Evolutionary conservation across 2,888 invertebrate genomes (phyloP).

Genomic region (Andrena marginata): DNA sequence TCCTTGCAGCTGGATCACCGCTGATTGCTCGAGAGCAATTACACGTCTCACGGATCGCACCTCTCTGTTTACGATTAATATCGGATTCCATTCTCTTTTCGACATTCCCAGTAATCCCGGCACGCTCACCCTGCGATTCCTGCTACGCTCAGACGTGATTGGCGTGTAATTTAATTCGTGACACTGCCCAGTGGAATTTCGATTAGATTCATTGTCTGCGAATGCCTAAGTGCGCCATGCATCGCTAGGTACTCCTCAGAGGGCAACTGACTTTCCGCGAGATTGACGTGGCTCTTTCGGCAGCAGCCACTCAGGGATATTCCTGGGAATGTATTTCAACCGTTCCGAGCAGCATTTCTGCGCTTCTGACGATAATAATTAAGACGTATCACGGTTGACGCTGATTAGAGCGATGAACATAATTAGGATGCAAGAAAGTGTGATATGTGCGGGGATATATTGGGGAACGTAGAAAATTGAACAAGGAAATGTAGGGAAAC

Average conservation of each 20-base stretch:
- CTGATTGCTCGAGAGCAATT: slow-evolving; percentile 66
- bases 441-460: too few relatives aligned
- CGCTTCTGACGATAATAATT: too few relatives aligned
- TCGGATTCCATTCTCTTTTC: slow-evolving; percentile 25
- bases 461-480: too few relatives aligned
- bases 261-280: neutral
- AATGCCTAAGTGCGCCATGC: neutral
- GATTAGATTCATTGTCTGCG: slow-evolving; percentile 14
- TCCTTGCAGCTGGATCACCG: slow-evolving; percentile 47
- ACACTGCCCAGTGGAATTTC: slow-evolving; percentile 8
- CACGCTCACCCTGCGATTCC: neutral
- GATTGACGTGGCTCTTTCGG: neutral
- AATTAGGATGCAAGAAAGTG: too few relatives aligned
- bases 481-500: too few relatives aligned
- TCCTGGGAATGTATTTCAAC: too few relatives aligned
- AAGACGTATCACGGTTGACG: too few relatives aligned
- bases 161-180: slow-evolving; percentile 23
- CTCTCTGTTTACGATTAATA: slow-evolving; percentile 34
- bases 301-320: too few relatives aligned
- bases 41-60: slow-evolving; percentile 48
- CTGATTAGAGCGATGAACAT: too few relatives aligned
- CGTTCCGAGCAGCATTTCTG: too few relatives aligned
- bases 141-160: slow-evolving; percentile 6
- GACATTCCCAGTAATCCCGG: too few relatives aligned
- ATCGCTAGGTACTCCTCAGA: neutral